Conservation (phyloP, 2,797 vertebrate species). For the Huso huso region DNA sequence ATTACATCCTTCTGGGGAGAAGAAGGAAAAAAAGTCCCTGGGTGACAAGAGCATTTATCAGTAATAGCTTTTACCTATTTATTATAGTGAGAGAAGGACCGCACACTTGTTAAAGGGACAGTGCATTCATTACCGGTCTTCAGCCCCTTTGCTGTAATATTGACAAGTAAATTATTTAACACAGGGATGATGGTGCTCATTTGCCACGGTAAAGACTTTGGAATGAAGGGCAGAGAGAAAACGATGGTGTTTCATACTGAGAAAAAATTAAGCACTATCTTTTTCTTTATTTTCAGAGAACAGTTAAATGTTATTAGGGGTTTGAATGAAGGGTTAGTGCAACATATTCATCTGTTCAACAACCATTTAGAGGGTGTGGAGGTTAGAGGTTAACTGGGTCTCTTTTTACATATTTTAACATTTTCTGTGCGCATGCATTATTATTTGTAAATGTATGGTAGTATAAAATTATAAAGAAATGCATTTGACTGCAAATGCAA, state of each 20-base stretch:
- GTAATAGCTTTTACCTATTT: conserved; percentile 62
- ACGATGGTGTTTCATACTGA: conserved; percentile 3
- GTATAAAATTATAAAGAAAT: too few species aligned
- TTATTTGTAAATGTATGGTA: too few species aligned
- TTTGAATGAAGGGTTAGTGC: too few species aligned
- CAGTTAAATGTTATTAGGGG: too few species aligned
- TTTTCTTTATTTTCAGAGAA: too few species aligned
- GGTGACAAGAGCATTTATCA: conserved; percentile 68
- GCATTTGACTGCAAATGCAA: too few species aligned
- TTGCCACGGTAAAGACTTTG: conserved; percentile 2
- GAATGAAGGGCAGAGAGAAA: conserved; percentile 10
- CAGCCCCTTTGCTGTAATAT: conserved; percentile 22
- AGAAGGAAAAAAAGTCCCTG: conserved; percentile 26
- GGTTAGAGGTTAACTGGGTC: too few species aligned
- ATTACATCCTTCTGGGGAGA: conserved; percentile 73
- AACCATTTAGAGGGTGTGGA: too few species aligned
- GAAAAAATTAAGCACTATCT: too few species aligned
- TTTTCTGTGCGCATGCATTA: too few species aligned
- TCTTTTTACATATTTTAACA: too few species aligned
- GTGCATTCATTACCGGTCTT: conserved; percentile 5
- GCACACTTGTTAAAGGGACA: conserved; percentile 6
- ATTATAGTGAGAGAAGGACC: conserved; percentile 47
- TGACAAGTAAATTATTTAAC: conserved; percentile 62
- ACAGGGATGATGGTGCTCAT: conserved; percentile 19
- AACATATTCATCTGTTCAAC: too few species aligned